Evolutionary conservation across 2,888 invertebrate genomes (phyloP).

Genomic region (Ceratothoa steindachneri): DNA sequence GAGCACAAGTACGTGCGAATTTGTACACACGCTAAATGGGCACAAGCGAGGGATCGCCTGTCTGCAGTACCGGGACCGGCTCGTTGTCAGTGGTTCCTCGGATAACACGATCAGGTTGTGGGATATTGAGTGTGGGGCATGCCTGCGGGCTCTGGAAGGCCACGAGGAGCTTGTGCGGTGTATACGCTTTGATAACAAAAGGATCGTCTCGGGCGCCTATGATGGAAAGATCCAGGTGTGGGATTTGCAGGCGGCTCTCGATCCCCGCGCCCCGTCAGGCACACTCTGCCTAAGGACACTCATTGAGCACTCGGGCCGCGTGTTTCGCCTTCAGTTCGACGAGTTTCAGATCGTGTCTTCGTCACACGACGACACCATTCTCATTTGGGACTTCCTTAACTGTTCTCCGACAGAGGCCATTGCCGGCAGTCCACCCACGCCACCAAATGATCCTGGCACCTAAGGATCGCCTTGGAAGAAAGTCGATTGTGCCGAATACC

Average conservation of each 20-base stretch:
- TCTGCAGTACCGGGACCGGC: slow-evolving; percentile 92
- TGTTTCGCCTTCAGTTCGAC: slow-evolving; percentile 94
- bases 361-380: slow-evolving; percentile 98
- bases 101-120: slow-evolving; percentile 93
- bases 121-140: slow-evolving; percentile 74
- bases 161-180: slow-evolving; percentile 98
- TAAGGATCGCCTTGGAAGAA: too few relatives aligned
- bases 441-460: too few relatives aligned
- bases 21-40: slow-evolving; percentile 95
- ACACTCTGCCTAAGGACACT: slow-evolving; percentile 92
- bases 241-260: slow-evolving; percentile 95
- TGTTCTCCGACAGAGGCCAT: slow-evolving; percentile 53
- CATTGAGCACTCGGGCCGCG: slow-evolving; percentile 97
- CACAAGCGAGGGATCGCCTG: slow-evolving; percentile 99
- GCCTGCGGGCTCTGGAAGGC: slow-evolving; percentile 88
- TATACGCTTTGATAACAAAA: slow-evolving; percentile 96
- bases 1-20: slow-evolving; percentile 98
- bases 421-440: slow-evolving; percentile 17
- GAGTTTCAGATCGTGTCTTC: slow-evolving; percentile 99
- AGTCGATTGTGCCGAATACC: too few relatives aligned
- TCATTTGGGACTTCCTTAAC: slow-evolving; percentile 99
- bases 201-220: slow-evolving; percentile 99
- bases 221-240: slow-evolving; percentile 99
- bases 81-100: slow-evolving; percentile 97
- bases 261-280: slow-evolving; percentile 89